phyloP scores from a whole-genome alignment of 2,113 vertebrate species.

The Leucosticte australis region DNA sequence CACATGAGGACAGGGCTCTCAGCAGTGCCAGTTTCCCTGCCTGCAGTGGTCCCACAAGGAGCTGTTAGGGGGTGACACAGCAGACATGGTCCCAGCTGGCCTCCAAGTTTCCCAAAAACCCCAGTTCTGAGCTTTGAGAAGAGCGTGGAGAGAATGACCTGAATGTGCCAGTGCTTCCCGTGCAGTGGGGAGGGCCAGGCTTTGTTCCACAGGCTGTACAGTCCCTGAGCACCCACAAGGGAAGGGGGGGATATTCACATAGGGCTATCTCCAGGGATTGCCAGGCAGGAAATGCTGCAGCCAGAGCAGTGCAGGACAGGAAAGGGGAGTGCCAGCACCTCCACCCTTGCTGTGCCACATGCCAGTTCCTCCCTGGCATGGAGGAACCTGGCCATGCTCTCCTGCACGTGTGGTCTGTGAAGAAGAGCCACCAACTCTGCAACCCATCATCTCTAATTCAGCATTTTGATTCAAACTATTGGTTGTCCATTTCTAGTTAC shows the following conservation, averaged over 20 bases:
- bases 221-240: fast-evolving
- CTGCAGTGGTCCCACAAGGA: fast-evolving
- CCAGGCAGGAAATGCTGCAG: neutral
- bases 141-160: neutral
- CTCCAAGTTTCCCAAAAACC: neutral
- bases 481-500: neutral
- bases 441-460: neutral
- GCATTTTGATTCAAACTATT: neutral
- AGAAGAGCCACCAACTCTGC: neutral
- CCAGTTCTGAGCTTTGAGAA: neutral
- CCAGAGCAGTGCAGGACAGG: fast-evolving
- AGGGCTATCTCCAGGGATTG: neutral
- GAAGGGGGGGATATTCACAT: neutral
- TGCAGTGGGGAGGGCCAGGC: neutral
- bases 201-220: neutral
- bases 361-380: neutral
- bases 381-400: neutral
- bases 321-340: neutral
- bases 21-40: neutral
- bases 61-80: neutral
- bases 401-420: fast-evolving
- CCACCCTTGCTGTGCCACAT: neutral
- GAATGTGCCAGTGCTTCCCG: fast-evolving
- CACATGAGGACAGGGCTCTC: neutral
- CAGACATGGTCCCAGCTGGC: neutral